A percentile compares a stretch with the other conserved stretches of the same genome.
Evolutionary conservation across 2,888 invertebrate species (phyloP).

Genomic region (Polyploca ridens): DNA sequence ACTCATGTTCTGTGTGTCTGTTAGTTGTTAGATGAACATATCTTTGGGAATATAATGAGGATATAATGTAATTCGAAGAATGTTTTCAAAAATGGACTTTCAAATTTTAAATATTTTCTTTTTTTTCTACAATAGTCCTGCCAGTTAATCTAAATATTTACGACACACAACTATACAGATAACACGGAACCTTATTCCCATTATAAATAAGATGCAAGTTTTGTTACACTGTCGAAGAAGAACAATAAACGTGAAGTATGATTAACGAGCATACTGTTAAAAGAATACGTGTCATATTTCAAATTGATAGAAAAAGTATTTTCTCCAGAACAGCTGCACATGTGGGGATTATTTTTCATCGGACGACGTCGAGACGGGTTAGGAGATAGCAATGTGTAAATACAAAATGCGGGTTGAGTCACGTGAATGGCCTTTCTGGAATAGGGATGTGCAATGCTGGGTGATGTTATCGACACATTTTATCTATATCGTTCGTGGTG

Average conservation of each 20-base stretch:
- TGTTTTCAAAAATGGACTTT: too few species aligned
- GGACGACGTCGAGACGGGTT: conserved; percentile 21
- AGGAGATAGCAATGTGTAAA: conserved; percentile 33
- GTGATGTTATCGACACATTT: background rate
- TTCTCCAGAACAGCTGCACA: conserved; percentile 30
- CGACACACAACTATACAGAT: background rate
- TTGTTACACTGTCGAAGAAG: background rate
- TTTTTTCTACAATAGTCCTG: too few species aligned
- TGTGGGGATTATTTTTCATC: conserved; percentile 39
- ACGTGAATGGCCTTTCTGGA: conserved; percentile 16
- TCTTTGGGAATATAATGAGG: background rate
- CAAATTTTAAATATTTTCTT: background rate
- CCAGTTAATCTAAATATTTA: too few species aligned
- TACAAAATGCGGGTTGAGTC: conserved; percentile 28
- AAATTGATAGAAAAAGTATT: conserved; percentile 42
- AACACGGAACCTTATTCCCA: background rate
- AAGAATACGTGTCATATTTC: conserved; percentile 44
- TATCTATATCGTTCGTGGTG: too few species aligned
- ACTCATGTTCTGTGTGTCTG: too few species aligned
- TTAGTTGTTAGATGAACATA: background rate
- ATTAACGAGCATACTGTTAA: conserved; percentile 41
- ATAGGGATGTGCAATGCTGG: background rate
- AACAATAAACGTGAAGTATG: conserved; percentile 21
- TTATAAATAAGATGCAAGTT: conserved; percentile 3
- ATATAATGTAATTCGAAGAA: too few species aligned